A percentile compares a stretch with the other conserved stretches of the same genome.
Evolutionary conservation across 2,888 invertebrate species (phyloP).

Genomic region (Plemyria rubiginata): DNA sequence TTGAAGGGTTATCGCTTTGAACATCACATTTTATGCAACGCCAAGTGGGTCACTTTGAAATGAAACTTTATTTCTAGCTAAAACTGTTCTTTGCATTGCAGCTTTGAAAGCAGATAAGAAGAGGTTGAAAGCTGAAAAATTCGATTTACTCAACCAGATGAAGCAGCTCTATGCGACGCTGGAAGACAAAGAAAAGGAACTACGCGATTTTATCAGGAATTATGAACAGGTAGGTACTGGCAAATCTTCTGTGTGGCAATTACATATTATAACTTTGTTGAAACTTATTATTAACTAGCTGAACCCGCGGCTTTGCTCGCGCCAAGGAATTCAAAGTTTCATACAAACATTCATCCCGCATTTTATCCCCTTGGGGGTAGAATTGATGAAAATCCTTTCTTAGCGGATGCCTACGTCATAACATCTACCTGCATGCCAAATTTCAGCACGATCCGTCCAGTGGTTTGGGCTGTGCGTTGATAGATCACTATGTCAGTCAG

Average conservation of each 20-base stretch:
- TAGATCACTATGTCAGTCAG: no score
- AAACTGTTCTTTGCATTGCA: slow-evolving; percentile 61
- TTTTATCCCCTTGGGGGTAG: no score
- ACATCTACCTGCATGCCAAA: no score
- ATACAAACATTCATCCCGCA: no score
- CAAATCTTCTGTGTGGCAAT: slow-evolving; percentile 8
- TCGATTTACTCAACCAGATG: slow-evolving; percentile 96
- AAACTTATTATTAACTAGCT: no score
- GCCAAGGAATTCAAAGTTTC: no score
- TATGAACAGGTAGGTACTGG: slow-evolving; percentile 94
- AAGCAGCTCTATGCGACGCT: slow-evolving; percentile 96
- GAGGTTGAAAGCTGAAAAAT: slow-evolving; percentile 96
- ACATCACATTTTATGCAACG: slow-evolving; percentile 37
- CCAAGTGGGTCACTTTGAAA: slow-evolving; percentile 36
- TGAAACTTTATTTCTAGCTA: slow-evolving; percentile 28
- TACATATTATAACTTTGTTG: no score
- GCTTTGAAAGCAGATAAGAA: slow-evolving; percentile 95
- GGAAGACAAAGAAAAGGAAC: slow-evolving; percentile 97
- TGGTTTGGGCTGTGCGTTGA: no score
- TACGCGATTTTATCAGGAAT: slow-evolving; percentile 96
- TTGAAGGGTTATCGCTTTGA: slow-evolving; percentile 37
- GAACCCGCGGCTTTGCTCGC: no score
- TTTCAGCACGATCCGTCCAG: no score
- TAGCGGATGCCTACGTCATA: no score
- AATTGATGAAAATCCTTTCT: no score